Conservation (phyloP, 2,888 invertebrate species). For the Unio pictorum region DNA sequence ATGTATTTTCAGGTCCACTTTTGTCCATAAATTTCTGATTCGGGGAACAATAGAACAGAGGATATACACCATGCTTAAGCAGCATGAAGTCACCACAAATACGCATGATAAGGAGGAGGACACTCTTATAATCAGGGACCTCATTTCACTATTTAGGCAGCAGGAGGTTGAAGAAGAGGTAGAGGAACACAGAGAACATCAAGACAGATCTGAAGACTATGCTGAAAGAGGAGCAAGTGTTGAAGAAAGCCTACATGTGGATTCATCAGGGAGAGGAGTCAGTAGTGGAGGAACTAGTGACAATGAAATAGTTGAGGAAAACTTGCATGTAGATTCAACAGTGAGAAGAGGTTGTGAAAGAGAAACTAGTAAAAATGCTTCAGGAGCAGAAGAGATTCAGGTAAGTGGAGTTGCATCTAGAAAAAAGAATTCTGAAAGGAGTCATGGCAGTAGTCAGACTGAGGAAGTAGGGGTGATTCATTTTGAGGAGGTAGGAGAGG, state of each 20-base stretch:
- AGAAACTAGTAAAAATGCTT: no score
- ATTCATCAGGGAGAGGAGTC: no score
- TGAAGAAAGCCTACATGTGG: no score
- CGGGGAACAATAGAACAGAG: conserved; percentile 81
- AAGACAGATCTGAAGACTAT: not conserved
- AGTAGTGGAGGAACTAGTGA: no score
- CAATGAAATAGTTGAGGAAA: no score
- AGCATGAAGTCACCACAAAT: conserved; percentile 33
- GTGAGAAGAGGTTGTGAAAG: no score
- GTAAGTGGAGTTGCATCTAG: no score
- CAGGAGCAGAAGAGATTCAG: no score
- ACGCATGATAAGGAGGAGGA: conserved; percentile 43
- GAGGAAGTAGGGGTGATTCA: conserved; percentile 2
- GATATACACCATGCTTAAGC: conserved; percentile 70
- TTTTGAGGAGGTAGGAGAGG: not conserved
- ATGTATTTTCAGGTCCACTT: conserved; percentile 76
- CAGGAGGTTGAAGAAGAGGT: conserved; percentile 32
- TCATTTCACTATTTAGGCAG: conserved; percentile 51
- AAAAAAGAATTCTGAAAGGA: no score
- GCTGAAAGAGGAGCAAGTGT: no score
- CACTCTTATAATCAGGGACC: conserved; percentile 54
- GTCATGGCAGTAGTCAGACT: not conserved
- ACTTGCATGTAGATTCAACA: no score
- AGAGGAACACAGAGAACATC: conserved; percentile 11
- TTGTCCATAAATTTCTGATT: conserved; percentile 82